These are phyloP conservation scores for Malurus melanocephalus DNA, from an alignment of 2,113 vertebrate species.

Conservation along the genomic window DNA sequence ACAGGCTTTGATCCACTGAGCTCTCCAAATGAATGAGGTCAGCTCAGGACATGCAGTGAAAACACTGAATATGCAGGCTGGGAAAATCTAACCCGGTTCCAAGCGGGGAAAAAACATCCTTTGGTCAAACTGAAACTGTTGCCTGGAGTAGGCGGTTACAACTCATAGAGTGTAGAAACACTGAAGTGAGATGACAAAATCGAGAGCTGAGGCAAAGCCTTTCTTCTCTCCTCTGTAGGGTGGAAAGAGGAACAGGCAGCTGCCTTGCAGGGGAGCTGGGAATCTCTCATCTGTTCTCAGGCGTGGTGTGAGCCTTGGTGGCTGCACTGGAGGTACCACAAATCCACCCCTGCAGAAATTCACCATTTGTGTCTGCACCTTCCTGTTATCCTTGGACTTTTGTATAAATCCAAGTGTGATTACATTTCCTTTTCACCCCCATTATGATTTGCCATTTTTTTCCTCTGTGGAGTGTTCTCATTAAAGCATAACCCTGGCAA, in stretches of 20 bases:
- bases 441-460: background rate
- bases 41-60: background rate
- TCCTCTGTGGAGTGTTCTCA: background rate
- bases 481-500: background rate
- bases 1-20: background rate
- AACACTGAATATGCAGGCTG: background rate
- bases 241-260: background rate
- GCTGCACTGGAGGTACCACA: background rate
- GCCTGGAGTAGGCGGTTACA: background rate
- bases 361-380: background rate
- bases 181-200: background rate
- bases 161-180: background rate
- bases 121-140: background rate
- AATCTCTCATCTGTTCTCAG: background rate
- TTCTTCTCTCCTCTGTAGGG: slow-evolving; percentile 1
- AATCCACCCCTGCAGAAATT: background rate
- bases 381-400: background rate
- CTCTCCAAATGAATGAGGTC: background rate
- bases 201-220: background rate
- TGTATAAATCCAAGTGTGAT: background rate
- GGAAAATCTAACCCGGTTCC: background rate
- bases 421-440: background rate
- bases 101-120: background rate
- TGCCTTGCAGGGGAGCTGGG: background rate
- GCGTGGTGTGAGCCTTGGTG: background rate